Evolutionary conservation across 1,140 invertebrate species (phyloP).

Genomic region (Diachasma alloeum): DNA sequence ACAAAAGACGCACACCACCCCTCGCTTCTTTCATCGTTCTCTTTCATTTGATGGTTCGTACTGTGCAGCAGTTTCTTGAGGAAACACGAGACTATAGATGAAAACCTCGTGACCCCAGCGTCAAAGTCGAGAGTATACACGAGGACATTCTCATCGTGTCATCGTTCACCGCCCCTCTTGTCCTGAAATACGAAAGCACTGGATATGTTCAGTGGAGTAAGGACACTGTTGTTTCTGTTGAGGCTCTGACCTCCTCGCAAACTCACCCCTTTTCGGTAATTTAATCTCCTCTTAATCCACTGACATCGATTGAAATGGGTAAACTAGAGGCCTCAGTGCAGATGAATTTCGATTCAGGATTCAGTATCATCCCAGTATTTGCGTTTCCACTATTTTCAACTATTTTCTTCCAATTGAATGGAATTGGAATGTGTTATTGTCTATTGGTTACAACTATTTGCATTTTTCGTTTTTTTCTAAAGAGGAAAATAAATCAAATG

Average conservation of each 20-base stretch:
- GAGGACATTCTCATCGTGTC: constrained; percentile 16
- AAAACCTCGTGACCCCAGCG: constrained; percentile 15
- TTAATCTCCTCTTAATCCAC: constrained; percentile 27
- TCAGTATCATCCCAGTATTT: no score
- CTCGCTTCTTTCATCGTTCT: not conserved
- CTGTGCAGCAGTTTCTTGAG: not conserved
- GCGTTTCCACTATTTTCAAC: constrained; percentile 9
- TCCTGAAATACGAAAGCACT: not conserved
- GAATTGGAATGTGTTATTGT: no score
- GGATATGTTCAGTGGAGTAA: not conserved
- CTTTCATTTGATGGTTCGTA: not conserved
- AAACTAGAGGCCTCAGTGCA: constrained; percentile 17
- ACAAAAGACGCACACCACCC: not conserved
- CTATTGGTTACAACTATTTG: no score
- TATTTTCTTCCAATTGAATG: not conserved
- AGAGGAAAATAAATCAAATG: no score
- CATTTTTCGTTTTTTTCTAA: no score
- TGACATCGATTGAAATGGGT: constrained; percentile 27
- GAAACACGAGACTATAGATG: not conserved
- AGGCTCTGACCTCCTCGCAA: not conserved
- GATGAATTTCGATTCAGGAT: constrained; percentile 10
- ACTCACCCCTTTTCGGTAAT: not conserved
- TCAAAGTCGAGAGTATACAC: constrained; percentile 17
- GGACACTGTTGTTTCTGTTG: not conserved
- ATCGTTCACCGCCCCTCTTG: constrained; percentile 5